Percentiles rank a stretch among this genome's conserved stretches.
Conservation (phyloP, 2,888 invertebrate genomes). For the Lasiommata megera region DNA sequence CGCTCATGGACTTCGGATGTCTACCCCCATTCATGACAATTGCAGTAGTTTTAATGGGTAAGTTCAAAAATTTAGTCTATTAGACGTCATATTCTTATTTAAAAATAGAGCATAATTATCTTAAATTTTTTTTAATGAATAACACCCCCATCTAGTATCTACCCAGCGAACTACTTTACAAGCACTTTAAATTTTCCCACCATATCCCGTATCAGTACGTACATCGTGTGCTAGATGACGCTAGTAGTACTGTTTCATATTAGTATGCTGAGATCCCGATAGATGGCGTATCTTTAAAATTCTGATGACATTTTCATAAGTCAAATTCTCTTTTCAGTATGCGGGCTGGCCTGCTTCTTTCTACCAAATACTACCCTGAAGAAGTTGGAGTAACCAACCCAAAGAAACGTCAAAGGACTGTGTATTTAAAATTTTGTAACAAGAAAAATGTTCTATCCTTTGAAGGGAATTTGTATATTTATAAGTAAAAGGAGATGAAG, state of each 20-base stretch:
- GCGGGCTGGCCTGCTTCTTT: conserved; percentile 58
- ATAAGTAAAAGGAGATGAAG: conserved; percentile 18
- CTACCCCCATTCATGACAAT: conserved; percentile 87
- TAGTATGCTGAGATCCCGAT: neutral
- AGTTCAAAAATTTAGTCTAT: conserved; percentile 22
- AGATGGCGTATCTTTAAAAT: conserved; percentile 23
- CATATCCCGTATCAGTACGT: no score
- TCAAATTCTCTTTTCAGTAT: conserved; percentile 47
- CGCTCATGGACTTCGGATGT: conserved; percentile 85
- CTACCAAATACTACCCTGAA: conserved; percentile 72
- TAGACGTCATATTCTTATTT: no score
- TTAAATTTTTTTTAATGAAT: no score
- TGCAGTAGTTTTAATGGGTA: conserved; percentile 82
- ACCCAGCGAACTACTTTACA: neutral
- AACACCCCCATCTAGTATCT: neutral
- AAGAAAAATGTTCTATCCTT: no score
- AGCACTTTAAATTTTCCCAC: no score
- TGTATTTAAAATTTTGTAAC: no score
- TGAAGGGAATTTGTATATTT: conserved; percentile 28
- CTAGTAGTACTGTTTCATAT: neutral
- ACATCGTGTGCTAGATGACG: neutral
- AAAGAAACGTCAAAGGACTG: no score
- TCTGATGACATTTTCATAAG: conserved; percentile 38
- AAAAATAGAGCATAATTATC: no score
- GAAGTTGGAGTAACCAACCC: conserved; percentile 56